Evolutionary conservation across 1,140 invertebrate genomes (phyloP).

Genomic region (Heliconius eleuchia): DNA sequence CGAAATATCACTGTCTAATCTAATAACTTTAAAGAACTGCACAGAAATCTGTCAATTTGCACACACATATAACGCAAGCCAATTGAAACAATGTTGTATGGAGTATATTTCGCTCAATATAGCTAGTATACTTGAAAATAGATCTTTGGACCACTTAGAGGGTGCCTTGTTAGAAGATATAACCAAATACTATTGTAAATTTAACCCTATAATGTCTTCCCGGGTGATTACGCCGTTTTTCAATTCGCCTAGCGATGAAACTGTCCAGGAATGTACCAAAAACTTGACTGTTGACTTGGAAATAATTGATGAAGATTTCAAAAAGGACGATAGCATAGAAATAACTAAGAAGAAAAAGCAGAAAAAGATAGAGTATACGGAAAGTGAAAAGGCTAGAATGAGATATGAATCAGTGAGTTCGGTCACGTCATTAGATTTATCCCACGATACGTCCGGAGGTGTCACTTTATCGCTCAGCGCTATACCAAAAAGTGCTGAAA

Average conservation of each 20-base stretch:
- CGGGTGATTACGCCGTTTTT: slow-evolving; percentile 85
- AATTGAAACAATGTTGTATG: slow-evolving; percentile 86
- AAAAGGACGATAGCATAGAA: slow-evolving; percentile 61
- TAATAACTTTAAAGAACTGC: slow-evolving; percentile 87
- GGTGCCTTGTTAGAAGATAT: slow-evolving; percentile 83
- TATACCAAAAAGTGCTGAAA: slow-evolving; percentile 64
- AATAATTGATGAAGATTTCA: slow-evolving; percentile 64
- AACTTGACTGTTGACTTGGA: slow-evolving; percentile 74
- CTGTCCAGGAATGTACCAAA: slow-evolving; percentile 77
- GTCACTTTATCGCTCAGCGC: slow-evolving; percentile 71
- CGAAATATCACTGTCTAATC: slow-evolving; percentile 83
- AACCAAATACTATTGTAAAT: slow-evolving; percentile 83
- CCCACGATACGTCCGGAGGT: slow-evolving; percentile 67
- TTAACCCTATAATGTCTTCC: slow-evolving; percentile 79
- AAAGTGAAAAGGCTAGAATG: slow-evolving; percentile 74
- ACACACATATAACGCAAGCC: slow-evolving; percentile 84
- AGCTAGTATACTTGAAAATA: slow-evolving; percentile 84
- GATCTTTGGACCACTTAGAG: slow-evolving; percentile 82
- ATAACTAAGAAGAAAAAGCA: slow-evolving; percentile 68
- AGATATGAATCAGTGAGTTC: slow-evolving; percentile 78
- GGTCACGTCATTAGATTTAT: slow-evolving; percentile 70
- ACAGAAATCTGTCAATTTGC: slow-evolving; percentile 86
- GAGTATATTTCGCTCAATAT: slow-evolving; percentile 88
- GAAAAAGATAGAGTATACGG: slow-evolving; percentile 75
- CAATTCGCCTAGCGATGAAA: slow-evolving; percentile 81